Conservation (phyloP, 2,888 invertebrate genomes). For the Cyclophora punctaria region DNA sequence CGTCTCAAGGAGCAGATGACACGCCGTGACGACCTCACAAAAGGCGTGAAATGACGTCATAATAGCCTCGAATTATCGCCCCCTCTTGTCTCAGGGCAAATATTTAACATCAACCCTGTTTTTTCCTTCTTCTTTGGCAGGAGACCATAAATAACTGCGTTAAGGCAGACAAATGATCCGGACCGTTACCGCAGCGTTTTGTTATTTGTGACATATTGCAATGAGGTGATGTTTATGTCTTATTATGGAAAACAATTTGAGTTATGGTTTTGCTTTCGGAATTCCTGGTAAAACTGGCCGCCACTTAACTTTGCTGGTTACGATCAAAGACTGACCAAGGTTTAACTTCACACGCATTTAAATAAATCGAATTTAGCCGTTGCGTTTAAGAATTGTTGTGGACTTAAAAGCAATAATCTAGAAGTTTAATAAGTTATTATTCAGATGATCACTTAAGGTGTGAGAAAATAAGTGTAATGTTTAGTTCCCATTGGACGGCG, state of each 20-base stretch:
- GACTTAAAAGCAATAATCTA: no score
- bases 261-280: conserved; percentile 37
- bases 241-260: conserved; percentile 57
- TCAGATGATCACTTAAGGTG: conserved; percentile 42
- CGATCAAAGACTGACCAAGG: no score
- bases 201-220: conserved; percentile 66
- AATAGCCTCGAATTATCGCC: conserved; percentile 74
- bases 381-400: background rate
- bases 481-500: conserved; percentile 53
- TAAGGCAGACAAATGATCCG: conserved; percentile 65
- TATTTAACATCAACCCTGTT: conserved; percentile 71
- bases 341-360: no score
- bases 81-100: conserved; percentile 74
- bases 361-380: no score
- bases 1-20: conserved; percentile 75
- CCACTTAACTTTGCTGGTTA: conserved; percentile 10
- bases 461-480: conserved; percentile 61
- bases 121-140: conserved; percentile 66
- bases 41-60: conserved; percentile 75
- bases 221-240: conserved; percentile 69
- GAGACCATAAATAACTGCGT: conserved; percentile 69
- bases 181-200: conserved; percentile 70
- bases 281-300: conserved; percentile 33
- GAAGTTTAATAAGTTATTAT: background rate
- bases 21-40: conserved; percentile 71